These are phyloP conservation scores for Apodemus agrarius DNA, from an alignment of 2,797 vertebrate species.

Conservation along the genomic window DNA sequence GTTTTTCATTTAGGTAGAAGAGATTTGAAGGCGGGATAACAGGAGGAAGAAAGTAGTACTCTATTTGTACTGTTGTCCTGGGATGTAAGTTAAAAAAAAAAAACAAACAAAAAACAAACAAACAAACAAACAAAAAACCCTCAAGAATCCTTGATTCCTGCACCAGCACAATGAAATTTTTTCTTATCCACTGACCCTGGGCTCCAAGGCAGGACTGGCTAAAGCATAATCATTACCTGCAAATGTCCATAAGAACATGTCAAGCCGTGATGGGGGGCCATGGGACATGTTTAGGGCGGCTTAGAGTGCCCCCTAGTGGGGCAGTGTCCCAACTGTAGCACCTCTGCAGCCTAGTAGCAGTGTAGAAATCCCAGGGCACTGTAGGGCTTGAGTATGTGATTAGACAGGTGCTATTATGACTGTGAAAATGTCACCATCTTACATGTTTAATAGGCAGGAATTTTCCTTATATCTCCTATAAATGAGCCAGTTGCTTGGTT, in stretches of 20 bases:
- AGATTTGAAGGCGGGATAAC: not conserved
- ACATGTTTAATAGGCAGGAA: not conserved
- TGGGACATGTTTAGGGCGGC: not conserved
- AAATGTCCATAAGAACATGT: too few species aligned
- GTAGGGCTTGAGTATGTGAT: fast-evolving
- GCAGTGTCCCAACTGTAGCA: not conserved
- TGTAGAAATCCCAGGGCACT: fast-evolving
- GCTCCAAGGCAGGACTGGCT: not conserved
- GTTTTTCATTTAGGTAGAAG: not conserved
- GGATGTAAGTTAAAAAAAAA: not conserved
- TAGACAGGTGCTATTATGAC: not conserved
- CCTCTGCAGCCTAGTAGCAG: not conserved
- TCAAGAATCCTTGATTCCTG: not conserved
- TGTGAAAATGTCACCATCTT: not conserved
- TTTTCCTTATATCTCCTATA: not conserved
- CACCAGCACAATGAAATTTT: not conserved
- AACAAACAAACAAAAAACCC: too few species aligned
- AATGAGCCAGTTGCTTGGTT: not conserved
- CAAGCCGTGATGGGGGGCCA: fast-evolving
- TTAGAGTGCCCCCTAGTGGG: not conserved
- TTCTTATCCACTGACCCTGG: not conserved
- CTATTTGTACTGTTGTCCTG: not conserved
- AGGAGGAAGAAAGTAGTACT: not conserved
- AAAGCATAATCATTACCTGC: too few species aligned
- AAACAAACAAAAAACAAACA: too few species aligned